phyloP scores from a whole-genome alignment of 2,113 vertebrate genomes.

The Embiotoca jacksoni region DNA sequence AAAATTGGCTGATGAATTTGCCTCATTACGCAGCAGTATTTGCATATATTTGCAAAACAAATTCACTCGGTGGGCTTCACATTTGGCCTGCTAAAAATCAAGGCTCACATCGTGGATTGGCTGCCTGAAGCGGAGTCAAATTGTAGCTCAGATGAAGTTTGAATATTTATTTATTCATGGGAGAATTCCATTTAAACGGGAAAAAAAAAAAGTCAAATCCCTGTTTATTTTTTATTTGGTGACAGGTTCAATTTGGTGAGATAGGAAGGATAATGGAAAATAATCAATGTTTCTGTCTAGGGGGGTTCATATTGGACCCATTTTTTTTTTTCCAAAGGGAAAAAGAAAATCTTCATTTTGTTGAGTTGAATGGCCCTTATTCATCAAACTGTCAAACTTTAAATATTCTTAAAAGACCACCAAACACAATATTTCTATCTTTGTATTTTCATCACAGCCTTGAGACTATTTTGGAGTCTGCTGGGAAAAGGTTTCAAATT shows the following conservation, averaged over 20 bases:
- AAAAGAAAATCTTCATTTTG: neutral
- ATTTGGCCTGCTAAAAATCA: conserved; percentile 18
- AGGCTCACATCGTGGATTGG: conserved; percentile 14
- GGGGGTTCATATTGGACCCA: neutral
- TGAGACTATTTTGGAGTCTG: conserved; percentile 4
- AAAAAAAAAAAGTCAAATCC: neutral
- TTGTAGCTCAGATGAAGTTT: conserved; percentile 4
- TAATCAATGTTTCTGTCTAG: neutral
- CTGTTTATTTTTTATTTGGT: neutral
- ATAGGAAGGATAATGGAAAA: neutral
- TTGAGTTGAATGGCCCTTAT: neutral
- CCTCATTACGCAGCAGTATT: conserved; percentile 38
- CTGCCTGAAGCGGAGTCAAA: conserved; percentile 2
- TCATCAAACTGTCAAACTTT: neutral
- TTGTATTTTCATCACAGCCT: neutral
- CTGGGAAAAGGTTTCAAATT: neutral
- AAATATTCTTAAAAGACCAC: neutral
- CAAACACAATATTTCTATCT: neutral
- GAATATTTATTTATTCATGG: neutral
- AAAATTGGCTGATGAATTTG: conserved; percentile 48
- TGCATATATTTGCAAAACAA: conserved; percentile 57
- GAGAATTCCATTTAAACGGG: too few species aligned
- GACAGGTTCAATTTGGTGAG: conserved; percentile 1
- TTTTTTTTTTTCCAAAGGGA: too few species aligned
- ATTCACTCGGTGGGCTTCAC: conserved; percentile 21